These are phyloP conservation scores for Callionymus lyra DNA, from an alignment of 2,113 vertebrate genomes.

Conservation along the genomic window DNA sequence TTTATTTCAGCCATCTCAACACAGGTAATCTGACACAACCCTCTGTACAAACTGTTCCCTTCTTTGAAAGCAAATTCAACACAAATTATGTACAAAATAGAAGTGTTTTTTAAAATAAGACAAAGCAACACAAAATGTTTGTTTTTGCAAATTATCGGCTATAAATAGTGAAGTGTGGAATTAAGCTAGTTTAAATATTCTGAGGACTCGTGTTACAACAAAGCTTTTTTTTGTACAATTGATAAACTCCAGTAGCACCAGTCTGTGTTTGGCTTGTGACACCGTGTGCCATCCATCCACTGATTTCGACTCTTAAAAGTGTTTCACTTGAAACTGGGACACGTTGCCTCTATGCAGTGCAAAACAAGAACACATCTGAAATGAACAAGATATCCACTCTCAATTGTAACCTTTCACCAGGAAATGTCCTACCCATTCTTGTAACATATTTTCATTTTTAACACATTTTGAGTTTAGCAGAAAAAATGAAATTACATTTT, in stretches of 20 bases:
- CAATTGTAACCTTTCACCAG: no score
- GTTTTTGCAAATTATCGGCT: constrained; percentile 19
- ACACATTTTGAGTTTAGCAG: no score
- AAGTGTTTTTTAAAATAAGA: constrained; percentile 35
- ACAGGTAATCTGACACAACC: constrained; percentile 37
- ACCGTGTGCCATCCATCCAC: constrained; percentile 2
- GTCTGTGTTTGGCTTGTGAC: constrained; percentile 28
- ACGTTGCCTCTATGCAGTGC: constrained; percentile 39
- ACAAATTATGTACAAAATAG: constrained; percentile 53
- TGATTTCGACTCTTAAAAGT: constrained; percentile 11
- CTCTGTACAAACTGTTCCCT: constrained; percentile 54
- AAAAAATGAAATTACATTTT: no score
- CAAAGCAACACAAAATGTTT: constrained; percentile 31
- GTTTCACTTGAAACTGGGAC: constrained; percentile 36
- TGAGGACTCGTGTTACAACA: constrained; percentile 7
- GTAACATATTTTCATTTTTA: no score
- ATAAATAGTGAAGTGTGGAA: constrained; percentile 33
- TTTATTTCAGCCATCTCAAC: constrained; percentile 50
- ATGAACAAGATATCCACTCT: constrained; percentile 4
- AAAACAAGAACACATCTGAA: constrained; percentile 27
- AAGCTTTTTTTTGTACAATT: constrained; percentile 2
- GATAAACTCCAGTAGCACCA: constrained; percentile 39
- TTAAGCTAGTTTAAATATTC: constrained; percentile 15
- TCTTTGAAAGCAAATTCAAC: constrained; percentile 43
- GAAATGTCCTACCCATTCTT: no score